Percentiles rank a stretch among this genome's conserved stretches.
Conservation (phyloP, 92 coral and sea anemone genomes). For the Parazoanthus atlanticus region DNA sequence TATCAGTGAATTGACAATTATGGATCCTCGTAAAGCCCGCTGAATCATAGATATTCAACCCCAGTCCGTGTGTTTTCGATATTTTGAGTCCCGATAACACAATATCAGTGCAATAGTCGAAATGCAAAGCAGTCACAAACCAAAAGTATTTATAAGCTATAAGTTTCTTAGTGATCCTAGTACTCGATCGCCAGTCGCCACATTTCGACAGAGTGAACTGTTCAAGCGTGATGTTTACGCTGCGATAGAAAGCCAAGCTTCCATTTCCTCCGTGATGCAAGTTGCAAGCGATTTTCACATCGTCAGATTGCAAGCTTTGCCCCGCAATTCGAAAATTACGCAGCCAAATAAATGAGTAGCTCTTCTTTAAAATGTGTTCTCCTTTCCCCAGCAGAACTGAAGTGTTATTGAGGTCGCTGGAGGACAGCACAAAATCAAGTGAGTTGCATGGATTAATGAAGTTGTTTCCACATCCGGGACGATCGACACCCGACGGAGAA, state of each 20-base stretch:
- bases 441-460: slow-evolving; percentile 53
- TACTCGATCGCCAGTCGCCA: slow-evolving; percentile 81
- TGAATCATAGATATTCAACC: slow-evolving; percentile 49
- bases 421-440: slow-evolving; percentile 62
- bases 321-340: slow-evolving; percentile 68
- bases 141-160: slow-evolving; percentile 46
- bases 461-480: slow-evolving; percentile 36
- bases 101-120: slow-evolving; percentile 78
- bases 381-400: slow-evolving; percentile 59
- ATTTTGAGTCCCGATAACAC: slow-evolving; percentile 53
- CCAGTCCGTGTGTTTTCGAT: slow-evolving; percentile 63
- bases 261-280: slow-evolving; percentile 41
- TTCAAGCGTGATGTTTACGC: slow-evolving; percentile 62
- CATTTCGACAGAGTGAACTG: slow-evolving; percentile 65
- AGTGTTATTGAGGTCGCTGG: slow-evolving; percentile 44
- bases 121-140: slow-evolving; percentile 73
- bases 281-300: slow-evolving; percentile 56
- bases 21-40: slow-evolving; percentile 48
- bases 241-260: slow-evolving; percentile 74
- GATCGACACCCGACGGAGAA: slow-evolving; percentile 53
- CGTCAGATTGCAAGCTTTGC: slow-evolving; percentile 40
- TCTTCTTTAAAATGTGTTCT: slow-evolving; percentile 54
- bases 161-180: slow-evolving; percentile 27
- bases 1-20: slow-evolving; percentile 42
- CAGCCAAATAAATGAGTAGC: slow-evolving; percentile 53